A percentile compares a stretch with the other conserved stretches of the same genome.
These are phyloP conservation scores for Sebastes itinus DNA, from an alignment of 2,797 vertebrate species.

Conservation along the genomic window DNA sequence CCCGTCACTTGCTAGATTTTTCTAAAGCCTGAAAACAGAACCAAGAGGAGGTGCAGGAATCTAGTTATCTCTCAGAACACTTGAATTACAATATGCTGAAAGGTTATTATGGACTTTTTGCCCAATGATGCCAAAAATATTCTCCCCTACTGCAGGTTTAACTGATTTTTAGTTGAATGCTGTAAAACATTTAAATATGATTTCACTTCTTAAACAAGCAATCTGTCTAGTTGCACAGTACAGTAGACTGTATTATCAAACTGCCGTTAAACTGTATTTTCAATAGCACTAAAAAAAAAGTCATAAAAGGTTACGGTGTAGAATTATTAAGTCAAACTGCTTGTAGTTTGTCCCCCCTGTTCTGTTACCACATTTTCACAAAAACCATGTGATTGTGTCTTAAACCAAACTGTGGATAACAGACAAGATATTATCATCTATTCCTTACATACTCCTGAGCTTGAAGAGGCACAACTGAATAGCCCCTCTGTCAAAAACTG, in stretches of 20 bases:
- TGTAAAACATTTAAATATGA: background rate
- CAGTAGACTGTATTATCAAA: background rate
- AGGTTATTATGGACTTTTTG: too few relatives aligned
- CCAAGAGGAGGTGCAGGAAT: too few relatives aligned
- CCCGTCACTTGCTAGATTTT: too few relatives aligned
- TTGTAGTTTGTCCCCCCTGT: background rate
- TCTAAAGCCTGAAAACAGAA: too few relatives aligned
- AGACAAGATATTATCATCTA: constrained; percentile 37
- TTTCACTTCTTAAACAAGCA: background rate
- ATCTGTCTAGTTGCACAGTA: background rate
- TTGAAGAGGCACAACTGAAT: constrained; percentile 11
- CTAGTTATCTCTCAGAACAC: too few relatives aligned
- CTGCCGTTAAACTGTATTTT: background rate
- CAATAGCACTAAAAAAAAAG: background rate
- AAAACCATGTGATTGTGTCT: background rate
- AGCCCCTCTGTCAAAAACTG: constrained; percentile 27
- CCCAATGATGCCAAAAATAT: too few relatives aligned
- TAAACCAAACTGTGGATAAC: background rate
- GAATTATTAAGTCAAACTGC: background rate
- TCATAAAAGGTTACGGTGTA: background rate
- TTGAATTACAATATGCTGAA: too few relatives aligned
- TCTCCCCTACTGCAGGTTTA: too few relatives aligned
- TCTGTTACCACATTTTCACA: background rate
- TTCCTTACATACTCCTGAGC: constrained; percentile 25
- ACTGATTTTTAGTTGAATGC: background rate